These are phyloP conservation scores for Lagopus muta DNA, from an alignment of 2,113 vertebrate species.

Conservation along the genomic window DNA sequence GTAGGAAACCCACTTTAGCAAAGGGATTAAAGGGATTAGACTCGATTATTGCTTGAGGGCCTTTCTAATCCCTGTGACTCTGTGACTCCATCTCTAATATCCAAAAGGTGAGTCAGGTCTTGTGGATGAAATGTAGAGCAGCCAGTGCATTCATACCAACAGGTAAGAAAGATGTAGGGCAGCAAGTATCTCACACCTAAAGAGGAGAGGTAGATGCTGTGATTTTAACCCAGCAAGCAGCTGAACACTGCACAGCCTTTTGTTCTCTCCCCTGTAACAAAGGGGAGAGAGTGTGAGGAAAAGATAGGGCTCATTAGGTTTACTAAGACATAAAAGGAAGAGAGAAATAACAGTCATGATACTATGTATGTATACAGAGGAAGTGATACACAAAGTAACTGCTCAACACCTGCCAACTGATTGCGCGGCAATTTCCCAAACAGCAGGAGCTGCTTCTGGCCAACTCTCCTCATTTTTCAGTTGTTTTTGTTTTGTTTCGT, in stretches of 20 bases:
- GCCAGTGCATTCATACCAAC: accelerated
- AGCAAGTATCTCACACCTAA: neutral
- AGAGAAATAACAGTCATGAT: neutral
- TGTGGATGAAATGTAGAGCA: neutral
- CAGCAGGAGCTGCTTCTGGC: neutral
- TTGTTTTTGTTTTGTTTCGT: neutral
- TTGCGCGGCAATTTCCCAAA: neutral
- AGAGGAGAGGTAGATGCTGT: neutral
- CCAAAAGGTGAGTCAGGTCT: neutral
- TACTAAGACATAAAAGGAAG: neutral
- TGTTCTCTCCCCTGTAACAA: neutral
- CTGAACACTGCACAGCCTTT: neutral
- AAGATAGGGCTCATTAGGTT: neutral
- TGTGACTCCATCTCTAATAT: neutral
- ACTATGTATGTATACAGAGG: neutral
- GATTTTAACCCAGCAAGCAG: neutral
- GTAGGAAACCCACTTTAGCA: no score
- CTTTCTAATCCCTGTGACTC: no score
- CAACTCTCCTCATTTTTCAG: neutral
- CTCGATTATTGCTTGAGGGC: no score
- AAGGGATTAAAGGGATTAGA: no score
- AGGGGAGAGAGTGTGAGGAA: neutral
- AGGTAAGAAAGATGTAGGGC: neutral
- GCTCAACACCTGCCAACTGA: neutral
- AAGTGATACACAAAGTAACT: neutral